Evolutionary conservation across 2,888 invertebrate species (phyloP).

Genomic region (Eulithis prunata): DNA sequence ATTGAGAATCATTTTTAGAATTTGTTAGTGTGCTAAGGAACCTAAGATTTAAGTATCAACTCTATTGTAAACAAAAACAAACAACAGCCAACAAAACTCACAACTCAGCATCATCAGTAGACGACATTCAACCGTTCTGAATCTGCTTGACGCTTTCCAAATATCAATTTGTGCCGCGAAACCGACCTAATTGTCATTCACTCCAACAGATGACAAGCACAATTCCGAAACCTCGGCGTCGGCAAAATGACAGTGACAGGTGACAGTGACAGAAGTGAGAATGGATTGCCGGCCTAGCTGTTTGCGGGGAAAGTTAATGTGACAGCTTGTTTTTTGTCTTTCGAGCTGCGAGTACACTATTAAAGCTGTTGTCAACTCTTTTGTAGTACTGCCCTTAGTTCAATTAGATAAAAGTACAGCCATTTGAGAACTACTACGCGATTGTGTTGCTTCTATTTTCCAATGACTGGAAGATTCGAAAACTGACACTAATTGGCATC

Average conservation of each 20-base stretch:
- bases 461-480: too few species aligned
- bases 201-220: conserved; percentile 58
- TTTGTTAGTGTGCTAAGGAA: too few species aligned
- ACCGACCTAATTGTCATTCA: conserved; percentile 60
- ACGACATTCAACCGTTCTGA: conserved; percentile 14
- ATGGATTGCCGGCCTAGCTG: conserved; percentile 49
- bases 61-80: neutral
- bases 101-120: neutral
- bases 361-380: too few species aligned
- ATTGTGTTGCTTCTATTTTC: too few species aligned
- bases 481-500: too few species aligned
- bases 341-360: neutral
- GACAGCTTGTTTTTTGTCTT: conserved; percentile 20
- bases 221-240: conserved; percentile 60
- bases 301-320: conserved; percentile 42
- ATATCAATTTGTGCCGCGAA: conserved; percentile 53
- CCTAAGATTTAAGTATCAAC: too few species aligned
- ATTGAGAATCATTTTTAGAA: too few species aligned
- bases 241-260: conserved; percentile 46
- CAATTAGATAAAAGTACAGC: too few species aligned
- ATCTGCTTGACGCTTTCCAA: conserved; percentile 35
- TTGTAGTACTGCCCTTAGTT: too few species aligned
- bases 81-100: neutral
- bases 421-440: too few species aligned
- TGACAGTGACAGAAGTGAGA: conserved; percentile 44